Base-by-base conservation (phyloP, 2,888 invertebrate species). In the Venustoraphidia nigricollis region DNA sequence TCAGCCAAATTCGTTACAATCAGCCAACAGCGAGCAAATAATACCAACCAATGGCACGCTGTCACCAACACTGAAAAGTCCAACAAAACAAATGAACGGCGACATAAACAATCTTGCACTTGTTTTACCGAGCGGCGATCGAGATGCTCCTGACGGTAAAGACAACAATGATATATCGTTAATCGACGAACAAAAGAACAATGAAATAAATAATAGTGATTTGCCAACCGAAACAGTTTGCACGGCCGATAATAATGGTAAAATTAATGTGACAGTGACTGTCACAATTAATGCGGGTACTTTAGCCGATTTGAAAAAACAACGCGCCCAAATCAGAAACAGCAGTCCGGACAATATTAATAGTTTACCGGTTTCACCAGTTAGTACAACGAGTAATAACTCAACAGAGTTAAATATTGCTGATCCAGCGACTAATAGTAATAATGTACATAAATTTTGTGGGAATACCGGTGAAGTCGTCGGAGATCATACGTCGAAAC, bases 291-390 rank as follows among this genome's bases (percentile, higher is more conserved):
- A 82, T 64, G 80, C 81, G 59, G 78, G 78, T 66, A 93, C 93
- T 45, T 75, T 95, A 58, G 85, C 93, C 47, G 93, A 94, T 68
- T 72, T 94, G 65, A 95, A 95, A 71, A 92, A 92, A 66, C 91
- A 93, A 63, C 76, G 94, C 54, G 80, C 89, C 53, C 86, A 87
- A 60, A 87, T 83, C 58, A 73, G 89, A 58, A 81, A 80, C 61
- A 78, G 76, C 48, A 75, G 72, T 53, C 73, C 74, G 0, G 67
- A 67, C 54, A 27, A 27, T 27, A 64, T 63, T 40, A 62, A 57
- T 55, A 62, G 60, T 54, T 53, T 66, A 38, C 47, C 47, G 11
- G 56, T 59, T 8, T 62, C 64, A 17, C 59, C 60, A 59, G 48
- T 70, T 58, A 69, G 66, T 59, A 69, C 66, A 49, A 52, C 65